Evolutionary conservation across 2,113 vertebrate species (phyloP), one percentile per base, ranked within the genome.

Genomic region (Ifrita kowaldi): DNA sequence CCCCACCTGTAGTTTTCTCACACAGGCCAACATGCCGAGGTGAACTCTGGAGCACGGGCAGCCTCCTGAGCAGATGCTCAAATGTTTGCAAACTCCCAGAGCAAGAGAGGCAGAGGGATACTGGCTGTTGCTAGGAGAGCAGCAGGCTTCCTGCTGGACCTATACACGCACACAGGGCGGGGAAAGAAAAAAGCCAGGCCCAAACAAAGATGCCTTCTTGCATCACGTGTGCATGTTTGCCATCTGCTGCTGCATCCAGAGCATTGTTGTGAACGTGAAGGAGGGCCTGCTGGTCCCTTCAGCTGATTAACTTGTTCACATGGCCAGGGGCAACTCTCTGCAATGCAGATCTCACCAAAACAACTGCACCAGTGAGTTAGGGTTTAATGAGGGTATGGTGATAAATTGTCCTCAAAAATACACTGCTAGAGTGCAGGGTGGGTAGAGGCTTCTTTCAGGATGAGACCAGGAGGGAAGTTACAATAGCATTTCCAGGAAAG

Each of bases 51-150:
- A 87, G 77, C 46, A 62, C 1, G 1, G 55, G 41, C 80, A 77
- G 64, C 76, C 42, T 69, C 35, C 63, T 13, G 56, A 42, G 74
- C 93, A 97, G 94, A 97, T 19, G 49, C 47, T 84, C 21, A 4
- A 73, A 80, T 90, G 76, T 94, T 92, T 95, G 89, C 91, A 79
- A 96, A 95, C 89, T 94, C 96, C 96, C 94, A 39, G 3, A 59
- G 71, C 71, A 82, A 88, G 93, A 21, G 56, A 94, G 95, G 89
- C 65, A 82, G 68, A 93, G 76, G 42, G 89, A 96, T 70, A 97
- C 88, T 42, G 84, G 90, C 89, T 28, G 98, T 98, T 98, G 98
- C 98, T 98, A 98, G 97, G 98, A 95, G 97, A 96, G 81, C 86
- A 17, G 88, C 95, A 89, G 93, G 94, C 87, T 96, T 98, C 97